Conservation (phyloP, 2,888 invertebrate species). For the Cephus nigrinus region DNA sequence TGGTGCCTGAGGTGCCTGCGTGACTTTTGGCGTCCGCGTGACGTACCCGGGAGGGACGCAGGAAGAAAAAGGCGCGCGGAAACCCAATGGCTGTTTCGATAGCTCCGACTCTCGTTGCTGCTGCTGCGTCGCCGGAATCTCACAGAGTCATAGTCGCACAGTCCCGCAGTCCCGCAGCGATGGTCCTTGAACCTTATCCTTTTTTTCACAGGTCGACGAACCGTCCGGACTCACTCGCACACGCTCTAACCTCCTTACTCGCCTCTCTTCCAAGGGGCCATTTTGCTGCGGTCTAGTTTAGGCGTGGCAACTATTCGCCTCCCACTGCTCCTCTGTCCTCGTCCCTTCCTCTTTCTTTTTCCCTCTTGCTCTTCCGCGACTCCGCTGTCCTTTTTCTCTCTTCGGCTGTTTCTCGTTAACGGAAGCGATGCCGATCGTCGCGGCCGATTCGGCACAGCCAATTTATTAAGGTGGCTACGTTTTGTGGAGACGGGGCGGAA, state of each 20-base stretch:
- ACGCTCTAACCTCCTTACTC: not conserved
- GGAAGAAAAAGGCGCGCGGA: too few species aligned
- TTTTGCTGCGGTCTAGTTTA: conserved; percentile 42
- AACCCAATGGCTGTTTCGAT: too few species aligned
- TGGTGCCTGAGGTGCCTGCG: too few species aligned
- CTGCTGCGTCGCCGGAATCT: too few species aligned
- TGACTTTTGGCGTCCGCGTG: too few species aligned
- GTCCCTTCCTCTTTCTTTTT: conserved; percentile 15
- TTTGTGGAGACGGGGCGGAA: not conserved
- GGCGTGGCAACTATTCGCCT: conserved; percentile 12
- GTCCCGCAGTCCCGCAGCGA: conserved; percentile 14
- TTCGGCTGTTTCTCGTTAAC: conserved; percentile 14
- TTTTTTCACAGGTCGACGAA: conserved; percentile 36
- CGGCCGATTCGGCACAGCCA: conserved; percentile 12
- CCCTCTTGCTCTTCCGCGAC: not conserved
- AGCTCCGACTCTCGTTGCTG: too few species aligned
- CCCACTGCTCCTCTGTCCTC: not conserved
- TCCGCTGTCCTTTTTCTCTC: not conserved
- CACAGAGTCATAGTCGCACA: too few species aligned
- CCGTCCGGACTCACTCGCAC: conserved; percentile 12
- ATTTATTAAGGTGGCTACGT: not conserved
- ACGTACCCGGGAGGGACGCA: too few species aligned
- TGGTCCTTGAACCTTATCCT: conserved; percentile 45
- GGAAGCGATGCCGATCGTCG: conserved; percentile 22
- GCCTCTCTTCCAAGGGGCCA: conserved; percentile 11